These are phyloP conservation scores for Drosophila demipolita DNA, from an alignment of 2,888 invertebrate genomes.

Conservation along the genomic window DNA sequence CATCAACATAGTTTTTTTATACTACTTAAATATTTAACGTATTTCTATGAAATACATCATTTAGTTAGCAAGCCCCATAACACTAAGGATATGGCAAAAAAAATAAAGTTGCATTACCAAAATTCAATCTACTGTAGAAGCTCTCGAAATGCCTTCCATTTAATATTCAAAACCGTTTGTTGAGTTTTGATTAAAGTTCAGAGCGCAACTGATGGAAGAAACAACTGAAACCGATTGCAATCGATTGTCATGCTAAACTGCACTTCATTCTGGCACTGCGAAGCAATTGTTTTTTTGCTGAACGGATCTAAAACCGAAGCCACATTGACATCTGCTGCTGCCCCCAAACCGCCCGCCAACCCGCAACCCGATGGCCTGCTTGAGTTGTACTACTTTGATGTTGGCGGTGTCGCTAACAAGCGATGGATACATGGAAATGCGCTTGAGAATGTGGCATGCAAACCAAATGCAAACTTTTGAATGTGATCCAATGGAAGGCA, in stretches of 20 bases:
- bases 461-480: slow-evolving; percentile 74
- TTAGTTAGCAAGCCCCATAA: background rate
- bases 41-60: background rate
- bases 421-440: slow-evolving; percentile 73
- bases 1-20: background rate
- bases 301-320: slow-evolving; percentile 8
- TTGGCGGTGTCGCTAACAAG: slow-evolving; percentile 73
- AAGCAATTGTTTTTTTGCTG: slow-evolving; percentile 16
- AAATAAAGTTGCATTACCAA: background rate
- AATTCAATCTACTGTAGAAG: background rate
- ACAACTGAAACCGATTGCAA: slow-evolving; percentile 35
- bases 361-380: background rate
- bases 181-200: slow-evolving; percentile 45
- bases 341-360: slow-evolving; percentile 6
- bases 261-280: slow-evolving; percentile 36
- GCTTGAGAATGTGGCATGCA: slow-evolving; percentile 77
- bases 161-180: slow-evolving; percentile 21
- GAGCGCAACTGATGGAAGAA: slow-evolving; percentile 22
- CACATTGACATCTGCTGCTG: slow-evolving; percentile 60
- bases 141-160: background rate
- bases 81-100: background rate
- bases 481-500: slow-evolving; percentile 31
- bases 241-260: slow-evolving; percentile 67
- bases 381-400: slow-evolving; percentile 40
- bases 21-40: background rate